Evolutionary conservation across 2,888 invertebrate species (phyloP).

Genomic region (Criorhina ranunculi): DNA sequence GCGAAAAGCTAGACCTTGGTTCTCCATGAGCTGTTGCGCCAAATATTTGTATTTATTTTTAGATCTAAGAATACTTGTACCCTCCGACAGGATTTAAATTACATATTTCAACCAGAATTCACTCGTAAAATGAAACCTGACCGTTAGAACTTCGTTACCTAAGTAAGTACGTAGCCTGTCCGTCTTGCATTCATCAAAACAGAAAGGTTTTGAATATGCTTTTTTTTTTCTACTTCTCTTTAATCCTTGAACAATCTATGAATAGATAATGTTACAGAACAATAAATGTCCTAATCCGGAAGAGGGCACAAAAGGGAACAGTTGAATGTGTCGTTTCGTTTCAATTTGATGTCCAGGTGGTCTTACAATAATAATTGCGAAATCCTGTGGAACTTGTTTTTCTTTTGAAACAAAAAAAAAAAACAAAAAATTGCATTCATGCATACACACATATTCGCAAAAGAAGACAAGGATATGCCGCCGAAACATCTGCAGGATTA

Average conservation of each 20-base stretch:
- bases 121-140: too few relatives aligned
- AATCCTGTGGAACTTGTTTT: conserved; percentile 23
- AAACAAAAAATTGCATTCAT: too few relatives aligned
- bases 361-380: conserved; percentile 8
- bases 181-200: too few relatives aligned
- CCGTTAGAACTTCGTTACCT: too few relatives aligned
- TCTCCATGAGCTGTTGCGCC: too few relatives aligned
- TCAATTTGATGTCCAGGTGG: conserved; percentile 18
- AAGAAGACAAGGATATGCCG: neutral
- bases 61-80: too few relatives aligned
- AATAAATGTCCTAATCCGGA: conserved; percentile 14
- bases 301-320: neutral
- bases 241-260: neutral
- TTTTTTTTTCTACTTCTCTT: neutral
- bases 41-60: too few relatives aligned
- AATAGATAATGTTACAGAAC: conserved; percentile 18
- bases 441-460: neutral
- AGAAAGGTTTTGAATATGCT: too few relatives aligned
- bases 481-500: conserved; percentile 38
- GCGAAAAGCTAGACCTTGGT: too few relatives aligned
- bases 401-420: neutral
- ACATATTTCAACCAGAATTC: too few relatives aligned
- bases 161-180: too few relatives aligned
- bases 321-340: neutral
- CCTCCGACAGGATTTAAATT: too few relatives aligned